phyloP scores from a whole-genome alignment of 2,113 vertebrate genomes.

The Seriola rivoliana region DNA sequence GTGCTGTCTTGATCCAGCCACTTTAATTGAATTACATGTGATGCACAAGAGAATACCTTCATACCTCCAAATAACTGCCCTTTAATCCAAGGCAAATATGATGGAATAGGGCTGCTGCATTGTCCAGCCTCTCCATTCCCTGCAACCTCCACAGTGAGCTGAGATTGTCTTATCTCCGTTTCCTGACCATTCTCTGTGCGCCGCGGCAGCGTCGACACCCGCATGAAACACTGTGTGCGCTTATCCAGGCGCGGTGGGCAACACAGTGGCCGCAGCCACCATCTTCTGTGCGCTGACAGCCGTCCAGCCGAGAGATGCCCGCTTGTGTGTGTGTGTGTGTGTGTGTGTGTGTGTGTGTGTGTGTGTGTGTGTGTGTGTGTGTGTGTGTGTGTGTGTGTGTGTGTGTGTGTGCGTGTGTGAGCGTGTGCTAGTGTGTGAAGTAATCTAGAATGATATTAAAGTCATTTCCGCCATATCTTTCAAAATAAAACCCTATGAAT shows the following conservation, averaged over 20 bases:
- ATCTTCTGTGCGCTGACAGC: conserved; percentile 71
- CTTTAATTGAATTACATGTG: conserved; percentile 49
- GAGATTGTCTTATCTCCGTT: conserved; percentile 17
- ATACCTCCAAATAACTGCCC: conserved; percentile 40
- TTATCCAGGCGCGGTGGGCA: conserved; percentile 52
- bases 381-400: not conserved
- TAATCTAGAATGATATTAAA: not conserved
- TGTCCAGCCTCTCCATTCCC: conserved; percentile 28
- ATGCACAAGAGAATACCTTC: conserved; percentile 7
- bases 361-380: not conserved
- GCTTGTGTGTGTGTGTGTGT: not conserved
- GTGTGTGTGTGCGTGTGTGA: not conserved
- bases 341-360: not conserved
- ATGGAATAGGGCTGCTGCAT: conserved; percentile 25
- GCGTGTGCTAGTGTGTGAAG: conserved; percentile 14
- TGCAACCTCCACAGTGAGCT: conserved; percentile 28
- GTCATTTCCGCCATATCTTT: conserved; percentile 45
- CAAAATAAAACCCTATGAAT: conserved; percentile 58
- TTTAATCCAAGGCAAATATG: conserved; percentile 29
- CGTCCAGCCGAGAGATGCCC: conserved; percentile 39
- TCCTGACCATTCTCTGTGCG: conserved; percentile 34
- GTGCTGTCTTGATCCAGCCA: conserved; percentile 47
- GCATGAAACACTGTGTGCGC: conserved; percentile 26
- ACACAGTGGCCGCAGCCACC: conserved; percentile 57
- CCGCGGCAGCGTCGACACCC: conserved; percentile 25